Percentiles rank a stretch among this genome's conserved stretches.
phyloP scores from a whole-genome alignment of 2,888 invertebrate species.

The Catocala nupta region DNA sequence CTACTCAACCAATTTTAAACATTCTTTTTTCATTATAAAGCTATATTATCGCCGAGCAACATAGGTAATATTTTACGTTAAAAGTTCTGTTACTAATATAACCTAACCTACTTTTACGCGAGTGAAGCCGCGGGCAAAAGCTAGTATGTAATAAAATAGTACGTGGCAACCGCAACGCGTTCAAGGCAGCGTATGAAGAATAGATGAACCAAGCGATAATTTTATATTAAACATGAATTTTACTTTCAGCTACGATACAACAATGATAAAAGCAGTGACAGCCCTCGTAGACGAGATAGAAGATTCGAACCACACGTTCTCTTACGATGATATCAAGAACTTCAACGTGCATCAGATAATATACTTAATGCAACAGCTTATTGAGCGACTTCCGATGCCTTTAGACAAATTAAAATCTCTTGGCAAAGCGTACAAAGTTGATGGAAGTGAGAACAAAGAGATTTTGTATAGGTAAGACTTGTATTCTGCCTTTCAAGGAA shows the following conservation, averaged over 20 bases:
- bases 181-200: too few species aligned
- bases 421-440: constrained; percentile 88
- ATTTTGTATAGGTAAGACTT: constrained; percentile 82
- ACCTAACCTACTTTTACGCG: too few species aligned
- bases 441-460: constrained; percentile 91
- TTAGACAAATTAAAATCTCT: constrained; percentile 79
- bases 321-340: constrained; percentile 80
- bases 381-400: constrained; percentile 84
- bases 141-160: too few species aligned
- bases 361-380: constrained; percentile 90
- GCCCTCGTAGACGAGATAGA: constrained; percentile 83
- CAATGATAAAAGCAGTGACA: constrained; percentile 88
- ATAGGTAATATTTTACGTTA: too few species aligned
- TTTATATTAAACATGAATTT: too few species aligned
- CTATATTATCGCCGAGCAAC: too few species aligned
- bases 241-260: constrained; percentile 88
- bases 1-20: too few species aligned
- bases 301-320: constrained; percentile 72
- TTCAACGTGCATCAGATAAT: constrained; percentile 90
- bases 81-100: too few species aligned
- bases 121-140: too few species aligned
- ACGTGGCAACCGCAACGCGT: too few species aligned
- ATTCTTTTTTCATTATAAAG: too few species aligned
- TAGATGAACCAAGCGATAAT: too few species aligned
- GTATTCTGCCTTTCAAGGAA: not conserved